Evolutionary conservation across 2,113 vertebrate species (phyloP), one percentile per base, ranked within the genome.

Genomic region (Cebidichthys violaceus): DNA sequence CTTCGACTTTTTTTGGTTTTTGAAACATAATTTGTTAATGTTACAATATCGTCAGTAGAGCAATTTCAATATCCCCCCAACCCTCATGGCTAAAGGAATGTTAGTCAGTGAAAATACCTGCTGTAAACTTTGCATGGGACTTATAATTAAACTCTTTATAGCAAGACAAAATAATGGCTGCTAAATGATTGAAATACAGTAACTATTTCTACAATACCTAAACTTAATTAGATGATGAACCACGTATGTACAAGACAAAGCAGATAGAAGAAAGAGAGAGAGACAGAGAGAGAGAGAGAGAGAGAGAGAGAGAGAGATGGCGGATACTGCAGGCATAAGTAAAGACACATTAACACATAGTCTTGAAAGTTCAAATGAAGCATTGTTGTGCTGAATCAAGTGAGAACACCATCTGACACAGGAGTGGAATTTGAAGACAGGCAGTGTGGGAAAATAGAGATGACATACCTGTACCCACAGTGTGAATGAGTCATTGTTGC

Each of bases 401-500:
- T 10, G 27, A 67, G 61, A 65, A 62, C 62, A 76, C 27, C 47
- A 60, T 70, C 39, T 77, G 57, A 24, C 41, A 66, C 24, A 37
- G 52, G 75, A 45, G 35, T 71, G 57, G 61, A 5, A 1, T 43
- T 55, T 43, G 61, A 61, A 43, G 31, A 52, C 61, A 78, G 55
- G 65, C 59, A 4, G 15, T 57, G 66, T 39, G 6, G 11, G 35
- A 62, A 33, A 70, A 75, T 22, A 69, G 14, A 79, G 64, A 61
- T 35, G 55, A 31, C 29, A n/a, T 75, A 41, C 35, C 45, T 43
- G 31, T 77, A 22, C 35, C 39, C 47, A 43, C 13, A 18, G 33
- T 75, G 45, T 39, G 66, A 81, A 83, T 81, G 75, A 90, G 20
- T 91, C 87, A 89, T 20, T 76, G 75, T 59, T 69, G 29, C 45